phyloP scores from a whole-genome alignment of 2,113 vertebrate genomes.

The Salminus brasiliensis region DNA sequence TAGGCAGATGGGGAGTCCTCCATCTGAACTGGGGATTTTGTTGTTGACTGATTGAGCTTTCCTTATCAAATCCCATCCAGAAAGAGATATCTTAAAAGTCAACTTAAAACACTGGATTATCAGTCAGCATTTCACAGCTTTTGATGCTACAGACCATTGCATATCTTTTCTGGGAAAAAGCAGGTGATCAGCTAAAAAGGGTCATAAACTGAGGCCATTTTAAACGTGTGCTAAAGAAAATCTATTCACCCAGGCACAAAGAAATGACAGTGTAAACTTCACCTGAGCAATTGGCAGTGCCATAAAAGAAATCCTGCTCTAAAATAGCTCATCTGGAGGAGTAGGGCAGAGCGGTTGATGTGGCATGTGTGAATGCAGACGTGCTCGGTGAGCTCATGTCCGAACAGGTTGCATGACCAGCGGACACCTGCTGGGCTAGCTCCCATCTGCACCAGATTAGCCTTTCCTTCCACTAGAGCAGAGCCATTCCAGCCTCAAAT shows the following conservation, averaged over 20 bases:
- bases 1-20: slow-evolving; percentile 45
- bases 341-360: slow-evolving; percentile 19
- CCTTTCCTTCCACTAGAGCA: slow-evolving; percentile 67
- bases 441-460: slow-evolving; percentile 64
- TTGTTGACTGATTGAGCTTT: slow-evolving; percentile 18
- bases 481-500: slow-evolving; percentile 66
- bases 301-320: neutral
- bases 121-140: neutral
- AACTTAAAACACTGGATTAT: neutral
- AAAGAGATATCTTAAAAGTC: neutral
- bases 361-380: slow-evolving; percentile 23
- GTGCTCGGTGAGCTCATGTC: slow-evolving; percentile 33
- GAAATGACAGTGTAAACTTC: slow-evolving; percentile 34
- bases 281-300: slow-evolving; percentile 6
- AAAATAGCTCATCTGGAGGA: slow-evolving; percentile 24
- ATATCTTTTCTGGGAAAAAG: neutral
- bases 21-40: neutral
- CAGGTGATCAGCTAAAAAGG: neutral
- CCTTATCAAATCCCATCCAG: neutral
- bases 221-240: neutral
- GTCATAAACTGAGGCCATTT: neutral
- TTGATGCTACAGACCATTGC: neutral
- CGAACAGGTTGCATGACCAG: slow-evolving; percentile 59
- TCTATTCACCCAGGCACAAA: slow-evolving; percentile 6
- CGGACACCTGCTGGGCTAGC: slow-evolving; percentile 59